Conservation (phyloP, 1,140 invertebrate species). For the Ceratoteleas bidentatus region DNA sequence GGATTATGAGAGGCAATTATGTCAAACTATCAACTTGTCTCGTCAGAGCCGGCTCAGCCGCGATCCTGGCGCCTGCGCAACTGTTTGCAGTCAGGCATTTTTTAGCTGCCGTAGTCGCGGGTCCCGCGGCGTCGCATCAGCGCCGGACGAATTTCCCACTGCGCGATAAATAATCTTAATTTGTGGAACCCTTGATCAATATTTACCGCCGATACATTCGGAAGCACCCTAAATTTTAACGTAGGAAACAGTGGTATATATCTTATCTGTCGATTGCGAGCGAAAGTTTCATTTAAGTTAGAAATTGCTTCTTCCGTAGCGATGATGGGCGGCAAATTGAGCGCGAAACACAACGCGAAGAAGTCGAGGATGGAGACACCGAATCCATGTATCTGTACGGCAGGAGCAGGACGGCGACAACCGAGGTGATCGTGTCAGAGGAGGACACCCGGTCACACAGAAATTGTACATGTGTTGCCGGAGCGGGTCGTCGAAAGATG, state of each 20-base stretch:
- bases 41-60: conserved; percentile 3
- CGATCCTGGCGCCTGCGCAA: too few species aligned
- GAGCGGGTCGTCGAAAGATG: conserved; percentile 65
- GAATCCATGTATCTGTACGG: conserved; percentile 42
- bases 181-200: conserved; percentile 57
- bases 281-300: conserved; percentile 81
- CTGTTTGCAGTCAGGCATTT: conserved; percentile 16
- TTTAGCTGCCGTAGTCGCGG: conserved; percentile 27
- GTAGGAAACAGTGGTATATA: conserved; percentile 61
- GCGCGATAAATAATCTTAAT: conserved; percentile 48
- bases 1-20: conserved; percentile 51
- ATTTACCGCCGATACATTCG: conserved; percentile 55
- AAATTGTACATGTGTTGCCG: conserved; percentile 46
- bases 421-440: background rate
- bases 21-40: conserved; percentile 45
- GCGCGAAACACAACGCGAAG: conserved; percentile 77
- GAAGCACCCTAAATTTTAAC: conserved; percentile 47
- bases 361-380: conserved; percentile 64
- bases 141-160: conserved; percentile 16
- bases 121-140: conserved; percentile 24
- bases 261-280: conserved; percentile 68
- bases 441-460: conserved; percentile 38
- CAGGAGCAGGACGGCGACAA: conserved; percentile 43
- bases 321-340: conserved; percentile 81
- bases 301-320: conserved; percentile 82